phyloP scores from a whole-genome alignment of 30 jellyfish, hydroid and myxozoan species.

The Aurelia aurita complex sp. Pacific region DNA sequence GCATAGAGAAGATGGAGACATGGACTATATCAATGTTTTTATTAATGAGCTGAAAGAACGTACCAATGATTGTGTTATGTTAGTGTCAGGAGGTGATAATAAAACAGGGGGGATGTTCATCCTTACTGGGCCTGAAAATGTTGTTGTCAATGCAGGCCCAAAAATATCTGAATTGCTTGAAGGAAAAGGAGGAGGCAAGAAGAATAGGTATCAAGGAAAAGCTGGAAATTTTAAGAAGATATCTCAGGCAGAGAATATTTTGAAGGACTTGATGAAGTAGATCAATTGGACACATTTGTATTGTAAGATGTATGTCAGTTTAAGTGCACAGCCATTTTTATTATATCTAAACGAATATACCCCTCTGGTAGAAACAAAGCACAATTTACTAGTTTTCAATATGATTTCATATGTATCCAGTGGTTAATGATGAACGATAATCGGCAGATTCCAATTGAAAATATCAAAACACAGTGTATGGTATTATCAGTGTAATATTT shows the following conservation, averaged over 20 bases:
- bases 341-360: no score
- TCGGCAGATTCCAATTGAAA: no score
- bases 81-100: slow-evolving; percentile 74
- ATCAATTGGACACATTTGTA: no score
- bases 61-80: slow-evolving; percentile 32
- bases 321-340: no score
- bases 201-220: slow-evolving; percentile 85
- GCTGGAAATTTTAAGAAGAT: slow-evolving; percentile 67
- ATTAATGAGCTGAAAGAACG: slow-evolving; percentile 53
- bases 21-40: slow-evolving; percentile 76
- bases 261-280: slow-evolving; percentile 21
- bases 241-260: slow-evolving; percentile 44
- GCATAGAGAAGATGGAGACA: slow-evolving; percentile 94
- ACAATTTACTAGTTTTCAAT: no score
- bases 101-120: slow-evolving; percentile 88
- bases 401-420: no score
- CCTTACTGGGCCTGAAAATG: slow-evolving; percentile 78
- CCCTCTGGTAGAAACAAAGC: no score
- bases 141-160: slow-evolving; percentile 49
- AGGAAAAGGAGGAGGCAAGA: slow-evolving; percentile 96
- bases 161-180: slow-evolving; percentile 58
- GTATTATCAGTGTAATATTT: no score
- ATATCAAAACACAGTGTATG: no score
- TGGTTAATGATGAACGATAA: no score
- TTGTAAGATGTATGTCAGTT: no score